Conservation (phyloP, 2,888 invertebrate species). For the Cheilosia scutellata region DNA sequence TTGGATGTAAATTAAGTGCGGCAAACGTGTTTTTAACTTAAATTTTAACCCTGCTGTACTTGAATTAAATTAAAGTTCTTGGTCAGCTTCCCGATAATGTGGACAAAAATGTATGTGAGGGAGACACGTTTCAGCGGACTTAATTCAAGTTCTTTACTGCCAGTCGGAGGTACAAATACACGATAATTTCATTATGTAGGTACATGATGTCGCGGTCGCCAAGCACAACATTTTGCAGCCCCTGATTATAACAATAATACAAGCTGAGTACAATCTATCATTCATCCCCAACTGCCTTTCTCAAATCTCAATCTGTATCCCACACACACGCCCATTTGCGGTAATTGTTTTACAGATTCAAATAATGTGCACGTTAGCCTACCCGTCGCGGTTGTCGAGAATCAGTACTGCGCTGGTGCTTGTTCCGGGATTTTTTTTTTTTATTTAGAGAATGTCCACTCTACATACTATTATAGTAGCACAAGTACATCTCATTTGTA, state of each 20-base stretch:
- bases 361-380: constrained; percentile 43
- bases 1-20: constrained; percentile 2
- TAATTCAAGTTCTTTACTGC: constrained; percentile 31
- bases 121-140: constrained; percentile 2
- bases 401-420: neutral
- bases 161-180: constrained; percentile 1
- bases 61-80: constrained; percentile 49
- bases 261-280: constrained; percentile 44
- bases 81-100: constrained; percentile 24
- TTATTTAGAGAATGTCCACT: constrained; percentile 8
- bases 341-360: constrained; percentile 63
- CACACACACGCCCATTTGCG: constrained; percentile 36
- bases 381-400: neutral
- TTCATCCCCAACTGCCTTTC: neutral
- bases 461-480: neutral
- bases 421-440: constrained; percentile 31
- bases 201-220: neutral
- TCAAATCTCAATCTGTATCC: constrained; percentile 30
- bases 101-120: neutral
- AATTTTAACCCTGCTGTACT: constrained; percentile 18
- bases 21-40: neutral
- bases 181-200: constrained; percentile 41
- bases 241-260: constrained; percentile 48
- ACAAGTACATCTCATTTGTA: constrained; percentile 36
- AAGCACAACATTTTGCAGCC: constrained; percentile 41